Evolutionary conservation across 2,888 invertebrate genomes (phyloP).

Genomic region (Colostygia pectinataria): DNA sequence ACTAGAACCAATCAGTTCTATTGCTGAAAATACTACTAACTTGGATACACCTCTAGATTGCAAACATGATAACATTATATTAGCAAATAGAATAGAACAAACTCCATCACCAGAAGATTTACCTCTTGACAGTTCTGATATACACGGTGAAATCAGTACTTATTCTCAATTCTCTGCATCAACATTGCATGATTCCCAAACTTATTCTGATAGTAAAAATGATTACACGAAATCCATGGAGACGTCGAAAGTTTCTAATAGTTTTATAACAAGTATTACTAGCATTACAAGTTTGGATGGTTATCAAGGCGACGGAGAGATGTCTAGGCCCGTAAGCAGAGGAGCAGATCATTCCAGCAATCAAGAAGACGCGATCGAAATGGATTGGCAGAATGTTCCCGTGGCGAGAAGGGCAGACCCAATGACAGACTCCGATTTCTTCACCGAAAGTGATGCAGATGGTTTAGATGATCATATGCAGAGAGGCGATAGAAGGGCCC

Average conservation of each 20-base stretch:
- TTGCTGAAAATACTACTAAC: conserved; percentile 78
- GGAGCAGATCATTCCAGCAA: conserved; percentile 89
- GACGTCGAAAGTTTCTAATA: conserved; percentile 86
- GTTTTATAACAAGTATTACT: conserved; percentile 94
- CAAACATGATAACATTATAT: conserved; percentile 66
- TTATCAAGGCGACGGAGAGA: conserved; percentile 96
- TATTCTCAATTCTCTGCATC: conserved; percentile 78
- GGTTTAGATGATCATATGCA: conserved; percentile 89
- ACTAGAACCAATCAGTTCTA: conserved; percentile 82
- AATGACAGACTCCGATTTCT: conserved; percentile 96
- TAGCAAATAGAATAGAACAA: conserved; percentile 85
- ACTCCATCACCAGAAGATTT: conserved; percentile 94
- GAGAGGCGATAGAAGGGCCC: conserved; percentile 88
- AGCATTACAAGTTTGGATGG: conserved; percentile 96
- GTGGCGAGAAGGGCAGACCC: conserved; percentile 89
- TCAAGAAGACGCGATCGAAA: conserved; percentile 77
- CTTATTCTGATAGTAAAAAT: conserved; percentile 82
- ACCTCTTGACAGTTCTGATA: conserved; percentile 89
- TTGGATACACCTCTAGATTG: conserved; percentile 80
- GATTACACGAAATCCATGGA: conserved; percentile 84
- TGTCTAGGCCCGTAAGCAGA: conserved; percentile 93
- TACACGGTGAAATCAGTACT: conserved; percentile 83
- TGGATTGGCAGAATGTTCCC: conserved; percentile 84
- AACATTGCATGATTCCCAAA: conserved; percentile 80
- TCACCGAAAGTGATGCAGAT: conserved; percentile 95